Percentiles rank a stretch among this genome's conserved stretches.
Evolutionary conservation across 2,888 invertebrate genomes (phyloP).

Genomic region (Eupithecia abbreviata): DNA sequence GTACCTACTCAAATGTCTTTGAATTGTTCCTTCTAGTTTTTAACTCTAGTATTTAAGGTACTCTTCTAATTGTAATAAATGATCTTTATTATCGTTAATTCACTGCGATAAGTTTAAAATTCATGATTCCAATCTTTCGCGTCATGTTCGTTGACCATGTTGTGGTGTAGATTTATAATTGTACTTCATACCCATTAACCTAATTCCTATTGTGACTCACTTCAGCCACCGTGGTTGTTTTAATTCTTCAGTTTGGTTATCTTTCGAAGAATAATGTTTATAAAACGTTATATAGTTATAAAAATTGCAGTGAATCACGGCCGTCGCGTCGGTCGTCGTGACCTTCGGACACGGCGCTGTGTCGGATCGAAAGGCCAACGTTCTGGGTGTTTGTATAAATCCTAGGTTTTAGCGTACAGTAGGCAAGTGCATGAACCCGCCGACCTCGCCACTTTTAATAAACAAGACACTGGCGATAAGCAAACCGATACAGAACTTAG

Average conservation of each 20-base stretch:
- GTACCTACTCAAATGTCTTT: not conserved
- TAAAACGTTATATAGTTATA: slow-evolving; percentile 18
- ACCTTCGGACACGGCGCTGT: slow-evolving; percentile 52
- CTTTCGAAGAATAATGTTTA: slow-evolving; percentile 21
- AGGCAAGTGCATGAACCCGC: slow-evolving; percentile 49
- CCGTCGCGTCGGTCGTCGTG: slow-evolving; percentile 46
- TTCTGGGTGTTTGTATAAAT: slow-evolving; percentile 59
- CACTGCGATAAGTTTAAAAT: not conserved
- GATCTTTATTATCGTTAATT: not conserved
- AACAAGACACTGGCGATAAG: slow-evolving; percentile 37
- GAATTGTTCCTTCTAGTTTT: not conserved
- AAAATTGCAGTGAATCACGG: slow-evolving; percentile 51
- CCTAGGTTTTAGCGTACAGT: slow-evolving; percentile 42
- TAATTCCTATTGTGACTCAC: slow-evolving; percentile 21
- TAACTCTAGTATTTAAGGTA: not conserved
- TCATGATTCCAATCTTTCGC: not conserved
- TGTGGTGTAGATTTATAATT: slow-evolving; percentile 16
- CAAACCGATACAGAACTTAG: slow-evolving; percentile 3
- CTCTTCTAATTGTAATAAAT: not conserved
- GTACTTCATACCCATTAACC: slow-evolving; percentile 23
- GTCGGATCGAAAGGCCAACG: slow-evolving; percentile 64
- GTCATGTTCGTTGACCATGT: slow-evolving; percentile 12
- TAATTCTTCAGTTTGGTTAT: slow-evolving; percentile 6
- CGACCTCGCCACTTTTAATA: slow-evolving; percentile 52
- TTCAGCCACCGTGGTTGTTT: slow-evolving; percentile 7